Evolutionary conservation across 2,888 invertebrate species (phyloP).

Genomic region (Lissonota sp.): DNA sequence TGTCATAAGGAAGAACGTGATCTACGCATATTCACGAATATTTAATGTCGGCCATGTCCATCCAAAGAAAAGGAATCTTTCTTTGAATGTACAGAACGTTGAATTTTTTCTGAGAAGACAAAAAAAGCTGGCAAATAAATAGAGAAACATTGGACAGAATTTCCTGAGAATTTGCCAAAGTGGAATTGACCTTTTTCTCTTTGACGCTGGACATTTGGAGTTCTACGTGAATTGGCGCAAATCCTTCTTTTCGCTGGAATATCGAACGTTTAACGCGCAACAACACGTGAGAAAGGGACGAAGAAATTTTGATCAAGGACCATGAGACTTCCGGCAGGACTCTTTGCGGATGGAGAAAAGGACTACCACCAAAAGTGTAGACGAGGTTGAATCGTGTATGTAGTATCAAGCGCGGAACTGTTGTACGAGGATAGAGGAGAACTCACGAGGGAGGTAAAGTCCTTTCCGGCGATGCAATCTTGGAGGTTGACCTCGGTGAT

Average conservation of each 20-base stretch:
- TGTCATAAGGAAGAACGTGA: constrained; percentile 31
- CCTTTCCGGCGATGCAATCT: constrained; percentile 61
- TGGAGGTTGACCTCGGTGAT: constrained; percentile 54
- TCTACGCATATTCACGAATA: constrained; percentile 9
- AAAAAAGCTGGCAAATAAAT: too few relatives aligned
- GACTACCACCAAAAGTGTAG: background rate
- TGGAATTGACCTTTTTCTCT: too few relatives aligned
- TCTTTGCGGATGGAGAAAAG: constrained; percentile 25
- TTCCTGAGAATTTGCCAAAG: too few relatives aligned
- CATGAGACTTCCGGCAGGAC: background rate
- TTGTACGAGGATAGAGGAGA: constrained; percentile 1
- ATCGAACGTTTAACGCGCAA: too few relatives aligned
- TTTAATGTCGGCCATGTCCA: too few relatives aligned
- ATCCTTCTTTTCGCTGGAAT: too few relatives aligned
- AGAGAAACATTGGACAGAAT: too few relatives aligned
- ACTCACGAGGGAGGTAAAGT: constrained; percentile 40
- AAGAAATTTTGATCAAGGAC: background rate
- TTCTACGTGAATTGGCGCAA: background rate
- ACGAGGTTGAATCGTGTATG: constrained; percentile 37
- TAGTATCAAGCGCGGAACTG: constrained; percentile 3
- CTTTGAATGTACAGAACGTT: too few relatives aligned
- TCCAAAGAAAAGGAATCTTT: too few relatives aligned
- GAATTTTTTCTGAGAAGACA: too few relatives aligned
- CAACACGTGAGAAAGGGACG: background rate
- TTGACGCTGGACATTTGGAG: background rate